Conservation (phyloP, 2,113 vertebrate species). For the Neogobius melanostomus region DNA sequence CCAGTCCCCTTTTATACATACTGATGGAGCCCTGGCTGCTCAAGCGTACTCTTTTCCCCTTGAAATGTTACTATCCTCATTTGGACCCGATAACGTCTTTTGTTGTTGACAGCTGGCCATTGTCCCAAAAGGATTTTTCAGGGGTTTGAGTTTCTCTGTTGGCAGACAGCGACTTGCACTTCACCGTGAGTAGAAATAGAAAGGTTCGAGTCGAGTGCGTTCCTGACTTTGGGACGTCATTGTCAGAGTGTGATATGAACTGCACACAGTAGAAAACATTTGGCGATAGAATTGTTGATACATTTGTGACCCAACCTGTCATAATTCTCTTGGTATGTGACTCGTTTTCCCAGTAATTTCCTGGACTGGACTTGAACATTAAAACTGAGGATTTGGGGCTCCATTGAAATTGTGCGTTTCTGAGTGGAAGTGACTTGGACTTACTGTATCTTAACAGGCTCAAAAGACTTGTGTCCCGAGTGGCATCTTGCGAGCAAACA, state of each 20-base stretch:
- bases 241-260: constrained; percentile 37
- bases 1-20: constrained; percentile 11
- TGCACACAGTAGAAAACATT: constrained; percentile 15
- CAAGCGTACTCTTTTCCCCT: constrained; percentile 19
- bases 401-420: no score
- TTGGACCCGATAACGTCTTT: constrained; percentile 20
- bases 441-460: no score
- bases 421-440: no score
- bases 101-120: constrained; percentile 43
- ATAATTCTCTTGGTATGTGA: neutral
- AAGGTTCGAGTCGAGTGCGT: constrained; percentile 19
- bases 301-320: neutral
- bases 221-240: constrained; percentile 58
- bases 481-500: no score
- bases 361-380: no score
- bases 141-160: constrained; percentile 34
- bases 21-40: constrained; percentile 5
- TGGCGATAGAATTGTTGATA: neutral
- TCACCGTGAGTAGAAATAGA: constrained; percentile 15
- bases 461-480: no score
- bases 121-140: constrained; percentile 29
- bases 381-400: no score
- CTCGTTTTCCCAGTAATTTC: no score
- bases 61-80: constrained; percentile 27
- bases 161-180: constrained; percentile 37